Percentiles rank a stretch among this genome's conserved stretches.
phyloP scores from a whole-genome alignment of 2,113 vertebrate genomes.

The Hepsetus odoe region DNA sequence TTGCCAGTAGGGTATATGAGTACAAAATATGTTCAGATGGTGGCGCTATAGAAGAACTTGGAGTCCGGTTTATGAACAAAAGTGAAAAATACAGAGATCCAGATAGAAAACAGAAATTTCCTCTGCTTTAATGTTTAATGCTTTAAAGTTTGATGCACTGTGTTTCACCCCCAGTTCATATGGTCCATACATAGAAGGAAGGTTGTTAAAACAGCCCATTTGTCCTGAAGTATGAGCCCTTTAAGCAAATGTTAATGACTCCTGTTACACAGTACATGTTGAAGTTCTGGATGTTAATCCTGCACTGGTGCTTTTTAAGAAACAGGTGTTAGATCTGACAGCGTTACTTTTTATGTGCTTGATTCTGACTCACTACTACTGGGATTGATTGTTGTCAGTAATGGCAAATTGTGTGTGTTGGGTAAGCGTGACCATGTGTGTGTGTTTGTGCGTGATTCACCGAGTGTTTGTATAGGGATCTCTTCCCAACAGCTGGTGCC shows the following conservation, averaged over 20 bases:
- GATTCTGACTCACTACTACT: background rate
- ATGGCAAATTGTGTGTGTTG: constrained; percentile 32
- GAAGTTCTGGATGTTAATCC: background rate
- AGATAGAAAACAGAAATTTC: no score
- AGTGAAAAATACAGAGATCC: no score
- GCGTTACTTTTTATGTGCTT: background rate
- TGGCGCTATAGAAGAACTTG: no score
- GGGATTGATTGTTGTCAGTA: background rate
- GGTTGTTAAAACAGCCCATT: no score
- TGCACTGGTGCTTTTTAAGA: background rate
- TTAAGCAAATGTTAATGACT: background rate
- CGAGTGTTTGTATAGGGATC: constrained; percentile 39
- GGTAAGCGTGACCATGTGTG: constrained; percentile 41
- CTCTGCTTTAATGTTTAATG: no score
- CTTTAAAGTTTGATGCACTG: no score
- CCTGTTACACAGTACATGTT: background rate
- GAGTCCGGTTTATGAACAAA: no score
- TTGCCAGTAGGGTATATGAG: background rate
- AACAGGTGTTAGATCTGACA: background rate
- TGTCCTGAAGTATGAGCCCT: background rate
- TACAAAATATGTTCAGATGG: background rate
- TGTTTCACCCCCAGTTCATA: no score
- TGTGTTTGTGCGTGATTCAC: constrained; percentile 47
- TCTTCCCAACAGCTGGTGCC: constrained; percentile 71
- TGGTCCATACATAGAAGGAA: no score